Evolutionary conservation across 2,113 vertebrate genomes (phyloP), one percentile per base, ranked within the genome.

Genomic region (Ceuthmochares aereus): DNA sequence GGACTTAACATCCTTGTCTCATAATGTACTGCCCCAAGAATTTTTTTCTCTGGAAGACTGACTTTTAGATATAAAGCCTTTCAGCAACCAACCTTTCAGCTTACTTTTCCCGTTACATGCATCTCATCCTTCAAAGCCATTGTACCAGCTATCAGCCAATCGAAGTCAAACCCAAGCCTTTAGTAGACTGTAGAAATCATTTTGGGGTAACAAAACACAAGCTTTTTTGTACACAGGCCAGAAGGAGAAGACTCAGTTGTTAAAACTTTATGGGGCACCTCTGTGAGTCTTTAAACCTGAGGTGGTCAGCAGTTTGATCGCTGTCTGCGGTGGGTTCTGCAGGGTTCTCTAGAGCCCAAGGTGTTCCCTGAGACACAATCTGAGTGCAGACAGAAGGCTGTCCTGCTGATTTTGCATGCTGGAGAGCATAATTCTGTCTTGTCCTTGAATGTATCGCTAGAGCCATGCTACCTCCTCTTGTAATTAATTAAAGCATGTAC

Each of bases 311-410:
- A 43, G 23, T 43, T 80, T 18, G 59, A 45, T 68, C 40, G 42
- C 34, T 81, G 21, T 56, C 49, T 92, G 43, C 66, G 62, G 45
- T 42, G 66, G 13, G 15, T 85, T 64, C 54, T 3, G 3, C n/a
- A 60, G 60, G 51, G 25, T 87, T 87, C 56, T 32, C 42, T 58
- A 32, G 62, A 88, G 20, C 30, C 36, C 36, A 49, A 20, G 0
- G 0, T 0, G 0, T 82, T 77, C 45, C 34, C 29, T 18, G 40
- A n/a, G 51, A 25, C 22, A 30, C 25, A 36, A 0, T 32, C 30
- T 66, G 18, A 32, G 10, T 27, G 43, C 54, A 72, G 49, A 19
- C 12, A 27, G 29, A 47, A 76, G 17, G 17, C 27, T 56, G n/a
- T 90, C 34, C 68, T 32, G 20, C 66, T 60, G 34, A 19, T 27